A percentile compares a stretch with the other conserved stretches of the same genome.
Evolutionary conservation across 2,113 vertebrate genomes (phyloP).

Genomic region (Prinia subflava): DNA sequence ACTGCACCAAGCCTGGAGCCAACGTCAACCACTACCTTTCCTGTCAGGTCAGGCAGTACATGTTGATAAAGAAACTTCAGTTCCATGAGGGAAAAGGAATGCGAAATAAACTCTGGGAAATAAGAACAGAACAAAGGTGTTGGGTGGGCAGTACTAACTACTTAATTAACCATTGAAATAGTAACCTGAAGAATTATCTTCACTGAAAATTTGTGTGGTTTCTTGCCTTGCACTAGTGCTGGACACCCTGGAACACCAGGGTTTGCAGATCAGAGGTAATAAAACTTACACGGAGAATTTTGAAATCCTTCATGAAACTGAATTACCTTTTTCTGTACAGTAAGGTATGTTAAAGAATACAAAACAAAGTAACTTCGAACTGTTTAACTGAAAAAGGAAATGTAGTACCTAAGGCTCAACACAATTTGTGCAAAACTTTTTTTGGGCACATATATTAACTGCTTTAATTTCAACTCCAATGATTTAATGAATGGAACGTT

Average conservation of each 20-base stretch:
- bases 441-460: not conserved
- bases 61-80: slow-evolving; percentile 89
- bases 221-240: not conserved
- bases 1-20: slow-evolving; percentile 92
- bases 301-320: slow-evolving; percentile 36
- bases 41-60: slow-evolving; percentile 86
- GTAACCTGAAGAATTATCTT: not conserved
- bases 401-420: not conserved
- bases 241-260: not conserved
- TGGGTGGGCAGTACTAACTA: slow-evolving; percentile 43
- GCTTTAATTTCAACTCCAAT: not conserved
- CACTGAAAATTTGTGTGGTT: not conserved
- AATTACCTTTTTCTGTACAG: slow-evolving; percentile 13
- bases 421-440: not conserved
- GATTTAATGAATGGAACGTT: not conserved
- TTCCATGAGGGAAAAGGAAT: slow-evolving; percentile 90
- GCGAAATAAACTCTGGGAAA: slow-evolving; percentile 89
- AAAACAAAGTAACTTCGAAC: not conserved
- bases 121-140: slow-evolving; percentile 57
- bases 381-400: not conserved
- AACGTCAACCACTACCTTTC: slow-evolving; percentile 86
- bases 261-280: not conserved
- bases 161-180: slow-evolving; percentile 11
- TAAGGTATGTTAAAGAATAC: not conserved
- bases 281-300: not conserved